A percentile compares a stretch with the other conserved stretches of the same genome.
Conservation (phyloP, 2,797 vertebrate species). For the Semaprochilodus insignis region DNA sequence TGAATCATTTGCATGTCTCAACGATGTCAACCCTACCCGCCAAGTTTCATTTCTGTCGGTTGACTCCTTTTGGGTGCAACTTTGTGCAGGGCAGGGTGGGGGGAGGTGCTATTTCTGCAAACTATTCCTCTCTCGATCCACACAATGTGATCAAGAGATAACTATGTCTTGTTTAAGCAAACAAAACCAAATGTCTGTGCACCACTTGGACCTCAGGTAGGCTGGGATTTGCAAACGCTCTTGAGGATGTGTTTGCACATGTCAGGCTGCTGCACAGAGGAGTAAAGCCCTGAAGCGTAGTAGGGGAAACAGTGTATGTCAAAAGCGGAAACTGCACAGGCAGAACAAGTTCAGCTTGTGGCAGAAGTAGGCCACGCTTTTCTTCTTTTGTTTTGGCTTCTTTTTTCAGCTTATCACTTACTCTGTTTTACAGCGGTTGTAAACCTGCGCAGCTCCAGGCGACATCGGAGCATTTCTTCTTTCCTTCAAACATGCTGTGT, state of each 20-base stretch:
- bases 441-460: neutral
- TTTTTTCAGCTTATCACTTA: neutral
- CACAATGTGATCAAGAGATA: neutral
- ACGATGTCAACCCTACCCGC: too few species aligned
- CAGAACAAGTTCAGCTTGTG: neutral
- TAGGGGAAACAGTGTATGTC: neutral
- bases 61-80: too few species aligned
- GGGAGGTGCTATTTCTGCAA: too few species aligned
- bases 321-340: neutral
- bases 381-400: neutral
- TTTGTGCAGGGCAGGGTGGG: too few species aligned
- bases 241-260: neutral
- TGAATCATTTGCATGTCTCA: too few species aligned
- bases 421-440: neutral
- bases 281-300: neutral
- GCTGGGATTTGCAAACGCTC: neutral
- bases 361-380: slow-evolving; percentile 12
- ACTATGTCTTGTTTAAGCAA: neutral
- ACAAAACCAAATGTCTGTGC: neutral
- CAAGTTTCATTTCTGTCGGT: too few species aligned
- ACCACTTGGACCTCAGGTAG: neutral
- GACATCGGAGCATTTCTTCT: neutral
- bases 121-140: neutral
- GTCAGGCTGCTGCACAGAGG: neutral
- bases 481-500: neutral